A percentile compares a stretch with the other conserved stretches of the same genome.
Evolutionary conservation across 2,113 vertebrate genomes (phyloP).

Genomic region (Phycodurus eques): DNA sequence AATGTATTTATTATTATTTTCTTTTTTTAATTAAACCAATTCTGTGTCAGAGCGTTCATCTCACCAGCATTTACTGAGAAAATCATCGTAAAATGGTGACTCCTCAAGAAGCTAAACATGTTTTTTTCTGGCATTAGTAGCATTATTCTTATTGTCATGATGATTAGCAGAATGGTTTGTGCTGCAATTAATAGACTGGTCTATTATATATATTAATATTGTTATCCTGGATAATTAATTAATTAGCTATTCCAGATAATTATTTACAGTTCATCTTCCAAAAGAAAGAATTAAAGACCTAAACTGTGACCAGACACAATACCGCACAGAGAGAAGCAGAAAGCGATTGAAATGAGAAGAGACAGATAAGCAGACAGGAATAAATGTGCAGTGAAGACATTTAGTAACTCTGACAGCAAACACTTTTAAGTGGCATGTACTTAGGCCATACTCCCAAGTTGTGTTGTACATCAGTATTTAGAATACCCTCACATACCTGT

Average conservation of each 20-base stretch:
- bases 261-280: not conserved
- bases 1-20: no score
- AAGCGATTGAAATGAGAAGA: slow-evolving; percentile 28
- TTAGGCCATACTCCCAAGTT: not conserved
- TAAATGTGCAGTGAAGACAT: slow-evolving; percentile 40
- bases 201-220: no score
- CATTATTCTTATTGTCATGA: no score
- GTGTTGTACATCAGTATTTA: no score
- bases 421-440: not conserved
- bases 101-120: no score
- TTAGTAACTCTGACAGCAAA: slow-evolving; percentile 19
- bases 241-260: not conserved
- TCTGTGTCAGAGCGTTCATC: no score
- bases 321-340: slow-evolving; percentile 8
- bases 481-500: not conserved
- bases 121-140: no score
- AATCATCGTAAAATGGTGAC: no score
- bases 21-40: no score
- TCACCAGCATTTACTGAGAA: no score
- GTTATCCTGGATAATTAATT: not conserved
- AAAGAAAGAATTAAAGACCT: not conserved
- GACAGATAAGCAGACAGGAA: slow-evolving; percentile 53
- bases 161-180: no score
- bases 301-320: slow-evolving; percentile 1
- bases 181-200: no score